Conservation (phyloP, 2,888 invertebrate species). For the Liopterus haemorrhoidalis region DNA sequence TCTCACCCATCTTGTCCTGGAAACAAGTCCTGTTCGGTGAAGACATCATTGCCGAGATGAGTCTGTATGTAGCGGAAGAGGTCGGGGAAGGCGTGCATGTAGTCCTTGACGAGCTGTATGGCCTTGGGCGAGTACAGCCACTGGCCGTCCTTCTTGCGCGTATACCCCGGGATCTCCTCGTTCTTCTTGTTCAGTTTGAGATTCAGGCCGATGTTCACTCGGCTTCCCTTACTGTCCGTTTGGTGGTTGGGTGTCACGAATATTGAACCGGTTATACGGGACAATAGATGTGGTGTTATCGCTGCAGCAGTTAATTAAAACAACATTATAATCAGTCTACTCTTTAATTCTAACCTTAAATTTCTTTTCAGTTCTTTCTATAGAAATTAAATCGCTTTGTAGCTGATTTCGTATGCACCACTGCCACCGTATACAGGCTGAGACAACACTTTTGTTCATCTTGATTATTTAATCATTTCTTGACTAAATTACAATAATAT, state of each 20-base stretch:
- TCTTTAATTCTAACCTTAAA: neutral
- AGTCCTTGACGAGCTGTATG: constrained; percentile 62
- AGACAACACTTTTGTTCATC: no score
- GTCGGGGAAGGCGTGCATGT: constrained; percentile 65
- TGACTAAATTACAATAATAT: no score
- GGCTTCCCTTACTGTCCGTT: constrained; percentile 49
- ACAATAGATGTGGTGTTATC: constrained; percentile 65
- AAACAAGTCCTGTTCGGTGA: constrained; percentile 65
- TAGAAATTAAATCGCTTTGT: neutral
- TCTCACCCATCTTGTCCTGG: constrained; percentile 36
- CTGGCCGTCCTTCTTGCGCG: constrained; percentile 58
- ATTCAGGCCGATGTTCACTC: constrained; percentile 82
- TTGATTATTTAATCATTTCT: no score
- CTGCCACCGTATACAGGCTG: no score
- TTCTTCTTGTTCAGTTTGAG: constrained; percentile 81
- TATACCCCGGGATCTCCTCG: constrained; percentile 73
- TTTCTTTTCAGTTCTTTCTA: neutral
- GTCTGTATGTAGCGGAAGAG: constrained; percentile 59
- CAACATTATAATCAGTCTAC: neutral
- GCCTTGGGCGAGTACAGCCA: constrained; percentile 82
- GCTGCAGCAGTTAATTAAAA: constrained; percentile 46
- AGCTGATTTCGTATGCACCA: no score
- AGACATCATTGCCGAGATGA: constrained; percentile 50
- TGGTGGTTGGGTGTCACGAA: constrained; percentile 58
- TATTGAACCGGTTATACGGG: constrained; percentile 81